A percentile compares a stretch with the other conserved stretches of the same genome.
phyloP scores from a whole-genome alignment of 1,140 invertebrate species.

The Pantala flavescens region DNA sequence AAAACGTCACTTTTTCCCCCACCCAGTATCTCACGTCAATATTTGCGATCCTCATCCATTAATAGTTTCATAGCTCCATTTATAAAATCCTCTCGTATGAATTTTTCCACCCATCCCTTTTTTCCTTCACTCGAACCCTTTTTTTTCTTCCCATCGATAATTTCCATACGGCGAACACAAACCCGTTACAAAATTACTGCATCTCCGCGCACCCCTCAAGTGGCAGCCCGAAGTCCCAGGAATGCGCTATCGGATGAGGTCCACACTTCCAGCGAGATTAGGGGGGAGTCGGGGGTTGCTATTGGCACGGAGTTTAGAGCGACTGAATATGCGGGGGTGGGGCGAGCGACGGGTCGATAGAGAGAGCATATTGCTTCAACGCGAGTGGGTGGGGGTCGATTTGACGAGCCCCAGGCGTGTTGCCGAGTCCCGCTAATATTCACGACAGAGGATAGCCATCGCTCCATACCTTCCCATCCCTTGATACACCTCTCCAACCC shows the following conservation, averaged over 20 bases:
- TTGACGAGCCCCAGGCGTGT: slow-evolving; percentile 1
- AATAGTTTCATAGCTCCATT: too few species aligned
- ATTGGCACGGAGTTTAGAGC: not conserved
- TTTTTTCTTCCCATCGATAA: too few species aligned
- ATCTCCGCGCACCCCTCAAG: not conserved
- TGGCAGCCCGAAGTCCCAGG: not conserved
- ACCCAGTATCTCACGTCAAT: too few species aligned
- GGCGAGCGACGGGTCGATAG: not conserved
- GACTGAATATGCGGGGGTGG: not conserved
- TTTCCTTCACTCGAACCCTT: too few species aligned
- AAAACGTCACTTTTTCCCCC: too few species aligned
- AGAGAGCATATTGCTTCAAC: not conserved
- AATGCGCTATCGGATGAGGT: not conserved
- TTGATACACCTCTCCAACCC: not conserved
- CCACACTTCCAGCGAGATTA: not conserved
- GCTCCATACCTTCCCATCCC: not conserved
- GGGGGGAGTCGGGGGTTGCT: not conserved
- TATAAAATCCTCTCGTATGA: too few species aligned
- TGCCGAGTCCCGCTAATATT: not conserved
- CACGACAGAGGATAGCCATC: slow-evolving; percentile 7
- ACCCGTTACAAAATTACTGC: too few species aligned
- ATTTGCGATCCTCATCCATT: too few species aligned
- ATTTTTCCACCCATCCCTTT: too few species aligned
- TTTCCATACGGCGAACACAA: too few species aligned
- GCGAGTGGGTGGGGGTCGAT: not conserved